Evolutionary conservation across 1,140 invertebrate genomes (phyloP), one percentile per base, ranked within the genome.

Genomic region (Ephestia elutella): DNA sequence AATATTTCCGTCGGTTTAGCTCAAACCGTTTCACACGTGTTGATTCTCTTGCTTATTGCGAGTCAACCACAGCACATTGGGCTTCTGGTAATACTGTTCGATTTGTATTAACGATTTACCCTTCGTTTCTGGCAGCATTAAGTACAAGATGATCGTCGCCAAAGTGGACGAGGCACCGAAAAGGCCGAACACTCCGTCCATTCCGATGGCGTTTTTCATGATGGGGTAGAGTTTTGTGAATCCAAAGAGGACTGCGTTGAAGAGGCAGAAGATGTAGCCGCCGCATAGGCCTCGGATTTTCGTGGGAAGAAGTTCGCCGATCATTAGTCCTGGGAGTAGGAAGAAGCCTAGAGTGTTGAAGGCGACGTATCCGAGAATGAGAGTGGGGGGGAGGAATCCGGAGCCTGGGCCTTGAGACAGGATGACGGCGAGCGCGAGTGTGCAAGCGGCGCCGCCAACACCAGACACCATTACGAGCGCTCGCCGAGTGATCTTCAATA

Each of bases 91-190:
- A 75, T 94, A 94, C 78, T 94, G 92, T 82, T 95, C 93, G 60
- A 96, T 95, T 89, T 97, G 93, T 59, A 94, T 91, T 56, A 96
- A 84, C 1, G 90, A 93, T 63, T 92, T 92, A 13, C 94, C 93
- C 78, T 95, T 96, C 0, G 95, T 96, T 89, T 97, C 96, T 17
- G 95, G 96, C 28, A 97, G 85, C 54, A 94, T 87, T 0, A 95
- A 82, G 65, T 91, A 94, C 57, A 95, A 85, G 35, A 96, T 92
- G 0, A 95, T 50, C 8, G 93, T 91, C 5, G 93, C 90, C 4
- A 94, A 68, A 1, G 91, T 57, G 0, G 94, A 92, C 5, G 93
- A 90, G 0, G 89, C 78, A 17, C 93, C 94, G 72, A 96, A 96
- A 13, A 94, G 78, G 2, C 89, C 83, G 71, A 94, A 94, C 0